Percentiles rank a stretch among this genome's conserved stretches.
Conservation (phyloP, 2,113 vertebrate species). For the rabbit (Oryctolagus cuniculus) region DNA sequence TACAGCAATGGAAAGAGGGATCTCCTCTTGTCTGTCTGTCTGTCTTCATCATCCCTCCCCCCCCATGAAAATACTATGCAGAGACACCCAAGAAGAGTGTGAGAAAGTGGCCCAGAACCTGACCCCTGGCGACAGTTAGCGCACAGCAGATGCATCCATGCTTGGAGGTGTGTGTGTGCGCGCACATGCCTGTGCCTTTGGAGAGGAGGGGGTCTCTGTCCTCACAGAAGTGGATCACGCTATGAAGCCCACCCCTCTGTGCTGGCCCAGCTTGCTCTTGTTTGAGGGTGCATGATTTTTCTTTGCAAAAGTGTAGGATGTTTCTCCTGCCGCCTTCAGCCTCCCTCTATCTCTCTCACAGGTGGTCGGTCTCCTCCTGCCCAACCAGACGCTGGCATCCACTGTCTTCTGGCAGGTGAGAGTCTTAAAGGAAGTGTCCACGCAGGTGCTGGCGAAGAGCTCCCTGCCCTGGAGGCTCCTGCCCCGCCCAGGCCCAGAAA, state of each 20-base stretch:
- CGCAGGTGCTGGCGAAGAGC: not conserved
- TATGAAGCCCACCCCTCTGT: not conserved
- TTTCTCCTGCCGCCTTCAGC: conserved; percentile 12
- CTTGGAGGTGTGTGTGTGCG: not conserved
- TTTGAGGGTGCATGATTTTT: not conserved
- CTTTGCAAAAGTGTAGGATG: not conserved
- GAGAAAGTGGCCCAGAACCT: not conserved
- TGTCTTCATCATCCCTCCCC: not conserved
- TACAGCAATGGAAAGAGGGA: not conserved
- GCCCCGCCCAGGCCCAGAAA: not conserved
- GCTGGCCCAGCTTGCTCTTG: not conserved
- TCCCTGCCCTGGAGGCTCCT: not conserved
- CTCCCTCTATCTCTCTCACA: conserved; percentile 82
- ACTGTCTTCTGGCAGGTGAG: conserved; percentile 97
- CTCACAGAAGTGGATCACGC: not conserved
- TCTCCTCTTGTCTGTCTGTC: conserved; percentile 6
- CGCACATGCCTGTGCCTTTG: not conserved
- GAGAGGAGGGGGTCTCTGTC: not conserved
- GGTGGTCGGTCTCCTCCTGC: conserved; percentile 97
- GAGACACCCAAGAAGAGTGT: not conserved
- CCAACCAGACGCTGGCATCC: conserved; percentile 94
- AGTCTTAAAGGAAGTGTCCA: not conserved
- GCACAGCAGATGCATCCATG: not conserved
- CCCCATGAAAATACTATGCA: not conserved
- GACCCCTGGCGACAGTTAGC: not conserved